Evolutionary conservation across 2,888 invertebrate genomes (phyloP).

Genomic region (Phymatocera aterrima): DNA sequence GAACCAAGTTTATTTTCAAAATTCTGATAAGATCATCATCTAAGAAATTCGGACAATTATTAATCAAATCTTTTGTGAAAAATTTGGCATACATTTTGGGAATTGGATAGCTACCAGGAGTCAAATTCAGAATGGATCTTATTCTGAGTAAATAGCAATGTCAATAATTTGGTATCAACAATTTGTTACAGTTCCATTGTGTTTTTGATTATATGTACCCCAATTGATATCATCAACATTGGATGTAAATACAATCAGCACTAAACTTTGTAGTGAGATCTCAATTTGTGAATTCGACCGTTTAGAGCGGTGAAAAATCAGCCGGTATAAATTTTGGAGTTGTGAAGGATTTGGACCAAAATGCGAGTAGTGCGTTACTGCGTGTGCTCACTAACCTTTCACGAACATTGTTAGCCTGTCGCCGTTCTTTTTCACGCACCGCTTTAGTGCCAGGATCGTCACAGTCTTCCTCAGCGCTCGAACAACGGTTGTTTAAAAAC

Average conservation of each 20-base stretch:
- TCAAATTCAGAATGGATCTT: not conserved
- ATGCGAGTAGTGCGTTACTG: constrained; percentile 69
- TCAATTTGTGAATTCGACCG: not conserved
- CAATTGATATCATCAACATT: not conserved
- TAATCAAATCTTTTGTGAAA: not conserved
- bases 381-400: constrained; percentile 88
- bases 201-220: not conserved
- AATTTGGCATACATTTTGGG: constrained; percentile 21
- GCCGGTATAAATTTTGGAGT: constrained; percentile 5
- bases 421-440: constrained; percentile 94
- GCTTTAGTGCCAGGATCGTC: constrained; percentile 92
- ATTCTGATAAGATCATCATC: not conserved
- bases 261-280: not conserved
- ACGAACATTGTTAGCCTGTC: constrained; percentile 98
- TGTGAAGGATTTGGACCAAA: constrained; percentile 56
- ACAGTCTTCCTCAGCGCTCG: constrained; percentile 90
- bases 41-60: not conserved
- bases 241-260: not conserved
- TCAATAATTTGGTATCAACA: not conserved
- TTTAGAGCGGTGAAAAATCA: constrained; percentile 1
- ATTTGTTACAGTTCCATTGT: not conserved
- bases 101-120: not conserved
- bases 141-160: not conserved
- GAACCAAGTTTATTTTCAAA: not conserved
- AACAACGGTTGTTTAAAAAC: constrained; percentile 79